Percentiles rank a stretch among this genome's conserved stretches.
Evolutionary conservation across 1,140 invertebrate species (phyloP).

Genomic region (Caenorhabditis latens): DNA sequence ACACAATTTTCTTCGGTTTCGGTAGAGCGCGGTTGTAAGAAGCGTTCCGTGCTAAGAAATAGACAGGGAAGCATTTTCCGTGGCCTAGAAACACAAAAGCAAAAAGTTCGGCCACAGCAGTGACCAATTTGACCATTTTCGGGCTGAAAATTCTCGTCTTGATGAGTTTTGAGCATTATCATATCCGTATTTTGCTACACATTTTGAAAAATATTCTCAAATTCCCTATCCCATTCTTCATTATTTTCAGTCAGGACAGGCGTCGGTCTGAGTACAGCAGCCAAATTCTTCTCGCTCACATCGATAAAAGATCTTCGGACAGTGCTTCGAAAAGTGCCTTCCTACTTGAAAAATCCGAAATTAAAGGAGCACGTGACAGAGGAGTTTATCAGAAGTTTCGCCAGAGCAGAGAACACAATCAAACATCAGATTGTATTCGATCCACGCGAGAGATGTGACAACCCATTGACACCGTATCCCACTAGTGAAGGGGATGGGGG

Average conservation of each 20-base stretch:
- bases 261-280: constrained; percentile 91
- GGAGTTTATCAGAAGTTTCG: constrained; percentile 63
- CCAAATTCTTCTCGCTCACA: constrained; percentile 86
- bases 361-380: constrained; percentile 38
- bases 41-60: too few relatives aligned
- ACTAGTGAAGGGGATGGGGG: neutral
- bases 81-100: too few relatives aligned
- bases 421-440: constrained; percentile 68
- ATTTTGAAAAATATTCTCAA: neutral
- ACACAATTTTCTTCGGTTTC: too few relatives aligned
- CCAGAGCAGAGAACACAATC: constrained; percentile 68
- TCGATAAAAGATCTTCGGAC: constrained; percentile 60
- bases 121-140: too few relatives aligned
- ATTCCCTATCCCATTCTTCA: neutral
- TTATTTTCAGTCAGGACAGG: constrained; percentile 84
- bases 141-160: too few relatives aligned
- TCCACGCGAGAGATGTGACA: constrained; percentile 63
- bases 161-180: too few relatives aligned
- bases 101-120: too few relatives aligned
- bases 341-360: constrained; percentile 63
- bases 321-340: constrained; percentile 57
- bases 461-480: constrained; percentile 67
- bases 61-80: too few relatives aligned
- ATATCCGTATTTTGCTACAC: too few relatives aligned
- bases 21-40: too few relatives aligned